These are phyloP conservation scores for Dicentrarchus labrax DNA, from an alignment of 2,113 vertebrate species.

Conservation along the genomic window DNA sequence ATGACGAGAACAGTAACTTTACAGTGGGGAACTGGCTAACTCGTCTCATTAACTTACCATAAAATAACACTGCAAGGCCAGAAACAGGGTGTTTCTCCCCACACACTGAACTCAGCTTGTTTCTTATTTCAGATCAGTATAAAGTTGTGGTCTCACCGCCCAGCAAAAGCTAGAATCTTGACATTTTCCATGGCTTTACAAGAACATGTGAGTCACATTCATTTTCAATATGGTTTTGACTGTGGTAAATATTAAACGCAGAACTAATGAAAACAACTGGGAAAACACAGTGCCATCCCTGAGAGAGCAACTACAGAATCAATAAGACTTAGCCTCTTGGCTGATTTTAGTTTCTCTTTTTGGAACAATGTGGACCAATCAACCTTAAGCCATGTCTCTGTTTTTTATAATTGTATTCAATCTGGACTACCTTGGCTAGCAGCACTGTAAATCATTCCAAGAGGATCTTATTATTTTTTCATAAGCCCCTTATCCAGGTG, in stretches of 20 bases:
- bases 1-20: constrained; percentile 40
- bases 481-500: constrained; percentile 61
- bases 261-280: constrained; percentile 68
- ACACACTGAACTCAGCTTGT: constrained; percentile 58
- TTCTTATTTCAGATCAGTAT: constrained; percentile 56
- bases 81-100: constrained; percentile 66
- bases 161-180: constrained; percentile 39
- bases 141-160: constrained; percentile 57
- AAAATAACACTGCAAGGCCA: constrained; percentile 68
- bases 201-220: constrained; percentile 68
- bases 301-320: constrained; percentile 47
- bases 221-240: constrained; percentile 52
- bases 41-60: constrained; percentile 66
- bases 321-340: constrained; percentile 42
- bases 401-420: constrained; percentile 45
- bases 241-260: constrained; percentile 55
- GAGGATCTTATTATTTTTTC: constrained; percentile 44
- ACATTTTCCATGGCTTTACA: constrained; percentile 66
- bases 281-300: constrained; percentile 43
- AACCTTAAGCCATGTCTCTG: constrained; percentile 46
- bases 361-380: constrained; percentile 56
- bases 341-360: constrained; percentile 43
- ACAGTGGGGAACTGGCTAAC: constrained; percentile 52
- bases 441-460: constrained; percentile 38
- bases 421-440: constrained; percentile 24